These are phyloP conservation scores for Molossus alvarezi DNA, from an alignment of 2,797 vertebrate genomes.

Conservation along the genomic window DNA sequence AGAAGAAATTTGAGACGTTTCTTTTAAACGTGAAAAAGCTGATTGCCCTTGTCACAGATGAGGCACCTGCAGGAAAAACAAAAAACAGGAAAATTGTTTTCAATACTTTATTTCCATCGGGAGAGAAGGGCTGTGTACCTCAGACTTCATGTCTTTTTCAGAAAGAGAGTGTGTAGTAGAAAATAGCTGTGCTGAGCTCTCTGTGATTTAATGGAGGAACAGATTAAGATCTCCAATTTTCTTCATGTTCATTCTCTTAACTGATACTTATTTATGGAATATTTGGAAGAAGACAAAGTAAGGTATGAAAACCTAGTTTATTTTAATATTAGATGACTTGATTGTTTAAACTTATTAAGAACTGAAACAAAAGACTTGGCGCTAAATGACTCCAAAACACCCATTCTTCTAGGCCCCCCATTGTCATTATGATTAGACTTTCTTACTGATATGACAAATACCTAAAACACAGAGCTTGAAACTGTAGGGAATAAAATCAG, in stretches of 20 bases:
- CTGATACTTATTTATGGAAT: background rate
- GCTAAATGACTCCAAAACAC: background rate
- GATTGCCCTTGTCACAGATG: conserved; percentile 77
- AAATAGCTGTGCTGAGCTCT: conserved; percentile 1
- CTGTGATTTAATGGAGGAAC: conserved; percentile 25
- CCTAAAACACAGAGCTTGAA: conserved; percentile 32
- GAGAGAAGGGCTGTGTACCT: background rate
- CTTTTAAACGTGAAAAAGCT: conserved; percentile 73
- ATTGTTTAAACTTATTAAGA: conserved; percentile 58
- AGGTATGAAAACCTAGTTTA: background rate
- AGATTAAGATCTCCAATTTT: conserved; percentile 55
- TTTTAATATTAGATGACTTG: conserved; percentile 47
- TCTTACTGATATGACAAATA: background rate
- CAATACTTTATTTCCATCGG: conserved; percentile 56
- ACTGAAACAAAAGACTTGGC: conserved; percentile 33
- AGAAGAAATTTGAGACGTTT: conserved; percentile 83
- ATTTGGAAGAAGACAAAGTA: conserved; percentile 39
- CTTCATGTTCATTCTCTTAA: conserved; percentile 11
- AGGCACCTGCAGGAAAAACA: conserved; percentile 6
- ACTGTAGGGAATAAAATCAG: conserved; percentile 48
- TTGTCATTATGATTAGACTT: conserved; percentile 45
- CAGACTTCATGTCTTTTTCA: conserved; percentile 9
- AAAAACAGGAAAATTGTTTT: conserved; percentile 1
- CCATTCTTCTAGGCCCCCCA: background rate
- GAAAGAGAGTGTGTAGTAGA: conserved; percentile 10